Conservation (phyloP, 2,797 vertebrate genomes). For the Orestias chungarensis region DNA sequence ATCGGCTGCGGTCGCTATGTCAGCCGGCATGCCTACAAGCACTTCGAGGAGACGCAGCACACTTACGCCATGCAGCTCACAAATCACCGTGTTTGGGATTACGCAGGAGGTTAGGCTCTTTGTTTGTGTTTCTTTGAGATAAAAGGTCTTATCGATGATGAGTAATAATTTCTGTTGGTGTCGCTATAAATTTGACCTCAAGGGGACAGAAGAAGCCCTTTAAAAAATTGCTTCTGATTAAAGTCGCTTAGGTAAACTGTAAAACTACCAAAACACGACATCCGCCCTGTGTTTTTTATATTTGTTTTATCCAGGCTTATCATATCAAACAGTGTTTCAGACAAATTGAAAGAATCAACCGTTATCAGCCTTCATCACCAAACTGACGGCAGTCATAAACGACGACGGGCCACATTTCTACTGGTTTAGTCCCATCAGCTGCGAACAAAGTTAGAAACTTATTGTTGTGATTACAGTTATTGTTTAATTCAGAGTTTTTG, state of each 20-base stretch:
- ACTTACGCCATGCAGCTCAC: slow-evolving; percentile 99
- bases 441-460: no score
- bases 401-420: no score
- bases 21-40: slow-evolving; percentile 95
- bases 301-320: neutral
- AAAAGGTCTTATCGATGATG: neutral
- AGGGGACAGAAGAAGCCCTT: neutral
- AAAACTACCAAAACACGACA: neutral
- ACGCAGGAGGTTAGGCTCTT: slow-evolving; percentile 88
- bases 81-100: slow-evolving; percentile 98
- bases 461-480: no score
- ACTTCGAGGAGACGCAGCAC: slow-evolving; percentile 98
- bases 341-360: neutral
- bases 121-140: neutral
- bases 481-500: neutral
- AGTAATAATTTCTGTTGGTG: neutral
- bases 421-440: no score
- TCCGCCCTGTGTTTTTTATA: neutral
- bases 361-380: neutral
- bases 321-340: no score
- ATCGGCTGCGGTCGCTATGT: slow-evolving; percentile 97
- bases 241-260: neutral
- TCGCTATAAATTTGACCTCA: neutral
- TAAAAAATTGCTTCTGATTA: no score
- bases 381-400: no score